Conservation (phyloP, 1,140 invertebrate species). For the Bombus superbus region DNA sequence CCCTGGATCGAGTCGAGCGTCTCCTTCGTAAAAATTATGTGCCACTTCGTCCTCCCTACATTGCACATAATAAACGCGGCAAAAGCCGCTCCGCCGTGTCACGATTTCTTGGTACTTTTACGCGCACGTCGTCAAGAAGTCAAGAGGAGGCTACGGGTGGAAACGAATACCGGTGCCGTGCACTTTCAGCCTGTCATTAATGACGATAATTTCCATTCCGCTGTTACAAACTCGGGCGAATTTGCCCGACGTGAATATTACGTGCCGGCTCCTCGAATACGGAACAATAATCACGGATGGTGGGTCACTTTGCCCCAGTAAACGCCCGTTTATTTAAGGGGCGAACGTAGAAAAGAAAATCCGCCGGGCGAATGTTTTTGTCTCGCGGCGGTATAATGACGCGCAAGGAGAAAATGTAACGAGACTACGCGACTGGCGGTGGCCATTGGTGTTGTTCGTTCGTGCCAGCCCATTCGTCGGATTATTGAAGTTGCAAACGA, state of each 20-base stretch:
- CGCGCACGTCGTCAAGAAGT: neutral
- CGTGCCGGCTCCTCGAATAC: neutral
- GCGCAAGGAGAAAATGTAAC: constrained; percentile 43
- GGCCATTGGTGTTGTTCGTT: neutral
- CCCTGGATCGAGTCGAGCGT: neutral
- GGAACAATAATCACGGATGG: constrained; percentile 29
- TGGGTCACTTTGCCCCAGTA: neutral
- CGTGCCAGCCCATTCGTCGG: constrained; percentile 9
- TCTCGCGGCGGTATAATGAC: constrained; percentile 42
- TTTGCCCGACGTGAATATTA: constrained; percentile 1
- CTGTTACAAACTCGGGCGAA: constrained; percentile 15
- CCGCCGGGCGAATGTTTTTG: constrained; percentile 32
- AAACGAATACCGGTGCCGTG: constrained; percentile 3
- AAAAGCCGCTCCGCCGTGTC: neutral
- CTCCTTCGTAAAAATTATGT: constrained; percentile 14
- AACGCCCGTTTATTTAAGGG: constrained; percentile 22
- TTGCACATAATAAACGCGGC: constrained; percentile 11
- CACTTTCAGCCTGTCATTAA: constrained; percentile 24
- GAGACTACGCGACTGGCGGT: neutral
- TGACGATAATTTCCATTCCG: constrained; percentile 40
- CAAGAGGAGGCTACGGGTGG: neutral
- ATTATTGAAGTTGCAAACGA: constrained; percentile 56
- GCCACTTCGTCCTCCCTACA: neutral
- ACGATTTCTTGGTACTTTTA: constrained; percentile 18
- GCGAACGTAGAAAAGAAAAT: constrained; percentile 31